These are phyloP conservation scores for Sitta carolinensis DNA, from an alignment of 2,797 vertebrate genomes.

Conservation along the genomic window DNA sequence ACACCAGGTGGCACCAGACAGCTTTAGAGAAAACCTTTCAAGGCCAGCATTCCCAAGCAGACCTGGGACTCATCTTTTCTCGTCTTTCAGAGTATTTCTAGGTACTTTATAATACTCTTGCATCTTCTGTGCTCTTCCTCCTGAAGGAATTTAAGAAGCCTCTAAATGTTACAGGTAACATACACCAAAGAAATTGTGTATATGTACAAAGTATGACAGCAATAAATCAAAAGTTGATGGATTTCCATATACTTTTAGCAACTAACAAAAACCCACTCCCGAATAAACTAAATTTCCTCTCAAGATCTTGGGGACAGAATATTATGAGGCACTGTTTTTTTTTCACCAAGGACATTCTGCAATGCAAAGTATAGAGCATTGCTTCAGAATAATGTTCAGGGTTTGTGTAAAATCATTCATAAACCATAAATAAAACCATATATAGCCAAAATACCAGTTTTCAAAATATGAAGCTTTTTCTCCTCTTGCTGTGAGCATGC, in stretches of 20 bases:
- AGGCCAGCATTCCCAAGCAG: not conserved
- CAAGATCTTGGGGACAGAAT: not conserved
- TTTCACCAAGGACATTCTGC: not conserved
- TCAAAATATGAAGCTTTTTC: not conserved
- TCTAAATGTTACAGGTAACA: not conserved
- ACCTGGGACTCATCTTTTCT: not conserved
- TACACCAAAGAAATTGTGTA: not conserved
- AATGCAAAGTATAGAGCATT: not conserved
- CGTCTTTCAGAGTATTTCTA: not conserved
- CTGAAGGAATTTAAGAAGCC: conserved; percentile 30
- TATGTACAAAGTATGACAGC: not conserved
- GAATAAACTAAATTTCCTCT: not conserved
- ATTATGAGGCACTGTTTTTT: not conserved
- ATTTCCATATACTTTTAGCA: not conserved
- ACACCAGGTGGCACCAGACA: conserved; percentile 54
- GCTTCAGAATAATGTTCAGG: not conserved
- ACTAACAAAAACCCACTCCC: not conserved
- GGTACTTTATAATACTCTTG: not conserved
- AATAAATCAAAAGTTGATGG: not conserved
- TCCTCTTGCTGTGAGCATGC: not conserved
- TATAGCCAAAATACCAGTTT: not conserved
- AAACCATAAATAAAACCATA: not conserved
- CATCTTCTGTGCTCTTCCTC: conserved; percentile 26
- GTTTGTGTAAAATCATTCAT: not conserved
- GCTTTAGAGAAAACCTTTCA: conserved; percentile 24